Evolutionary conservation across 2,888 invertebrate species (phyloP).

Genomic region (Incurvaria masculella): DNA sequence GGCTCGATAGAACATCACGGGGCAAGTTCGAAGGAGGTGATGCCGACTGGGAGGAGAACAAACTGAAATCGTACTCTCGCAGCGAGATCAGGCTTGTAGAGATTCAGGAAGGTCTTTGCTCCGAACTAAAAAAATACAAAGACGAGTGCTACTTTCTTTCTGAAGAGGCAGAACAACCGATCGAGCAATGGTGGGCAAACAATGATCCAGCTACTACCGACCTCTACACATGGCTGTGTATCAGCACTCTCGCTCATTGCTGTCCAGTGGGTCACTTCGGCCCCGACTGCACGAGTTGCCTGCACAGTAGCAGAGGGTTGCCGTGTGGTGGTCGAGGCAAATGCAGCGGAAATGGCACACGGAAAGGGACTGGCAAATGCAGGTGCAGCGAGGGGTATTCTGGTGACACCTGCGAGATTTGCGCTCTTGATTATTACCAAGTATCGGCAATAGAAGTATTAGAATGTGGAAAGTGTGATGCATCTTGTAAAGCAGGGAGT

Average conservation of each 20-base stretch:
- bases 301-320: conserved; percentile 41
- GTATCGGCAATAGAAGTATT: too few species aligned
- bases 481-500: conserved; percentile 77
- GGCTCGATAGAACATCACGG: conserved; percentile 75
- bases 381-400: conserved; percentile 77
- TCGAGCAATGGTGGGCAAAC: conserved; percentile 91
- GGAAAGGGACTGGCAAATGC: conserved; percentile 90
- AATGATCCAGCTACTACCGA: conserved; percentile 43
- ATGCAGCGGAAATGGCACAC: conserved; percentile 81
- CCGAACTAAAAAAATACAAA: conserved; percentile 63
- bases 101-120: conserved; percentile 85
- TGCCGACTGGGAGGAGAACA: conserved; percentile 89
- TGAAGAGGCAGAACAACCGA: conserved; percentile 72
- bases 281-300: conserved; percentile 72
- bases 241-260: conserved; percentile 72
- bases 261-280: conserved; percentile 86
- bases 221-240: conserved; percentile 68
- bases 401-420: conserved; percentile 73
- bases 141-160: conserved; percentile 78
- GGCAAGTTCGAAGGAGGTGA: conserved; percentile 93
- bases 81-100: conserved; percentile 91
- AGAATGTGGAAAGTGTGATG: conserved; percentile 68
- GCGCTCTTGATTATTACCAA: conserved; percentile 67
- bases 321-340: conserved; percentile 80
- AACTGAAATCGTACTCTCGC: conserved; percentile 74